Base-by-base conservation (phyloP, 2,113 vertebrate genomes). In the Hirundichthys speculiger region DNA sequence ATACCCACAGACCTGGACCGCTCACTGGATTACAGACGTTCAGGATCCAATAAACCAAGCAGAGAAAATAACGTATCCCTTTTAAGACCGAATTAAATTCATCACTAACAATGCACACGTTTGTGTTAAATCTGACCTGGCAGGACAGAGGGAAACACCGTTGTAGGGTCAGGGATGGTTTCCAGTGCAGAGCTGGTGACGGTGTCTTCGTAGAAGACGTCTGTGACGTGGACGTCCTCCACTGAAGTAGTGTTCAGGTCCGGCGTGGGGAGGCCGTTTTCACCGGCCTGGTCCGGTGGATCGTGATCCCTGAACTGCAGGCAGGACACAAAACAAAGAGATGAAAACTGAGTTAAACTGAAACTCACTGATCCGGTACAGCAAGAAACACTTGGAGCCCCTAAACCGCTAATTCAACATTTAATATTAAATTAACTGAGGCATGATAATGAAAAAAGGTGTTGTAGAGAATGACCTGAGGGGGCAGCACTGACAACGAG, bases 201-300 rank as follows among this genome's bases (percentile, higher is more conserved):
- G 1, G 70, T 24, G 72, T 90, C 89, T 71, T 92, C 85, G 56
- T 88, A 88, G 84, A 90, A 91, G 71, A 89, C 13, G 5, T 92
- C 89, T 11, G 91, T 88, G 68, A 90, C 80, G 15, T 84, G 56
- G 25, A 81, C 61, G 49, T 82, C 75, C 50, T 85, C 82, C n/a
- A 50, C 49, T 9, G 85, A 70, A 40, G 69, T 66, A 12, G 71
- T 63, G 69, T 43, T 66, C 18, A 74, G 50, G 1, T 87, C 81
- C 1, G 58, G 40, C 63, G 50, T 63, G 0, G 64, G 69, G 58
- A 42, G 34, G 57, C n/a, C 61, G 15, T 45, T 68, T 63, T 63
- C 83, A 21, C 21, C 22, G 3, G n/a, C 24, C 24, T 65, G 72
- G 4, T 81, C 79, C 43, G 71, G 55, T 45, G 24, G 15, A 51